Evolutionary conservation across 1,140 invertebrate genomes (phyloP).

Genomic region (Nautilus pompilius): DNA sequence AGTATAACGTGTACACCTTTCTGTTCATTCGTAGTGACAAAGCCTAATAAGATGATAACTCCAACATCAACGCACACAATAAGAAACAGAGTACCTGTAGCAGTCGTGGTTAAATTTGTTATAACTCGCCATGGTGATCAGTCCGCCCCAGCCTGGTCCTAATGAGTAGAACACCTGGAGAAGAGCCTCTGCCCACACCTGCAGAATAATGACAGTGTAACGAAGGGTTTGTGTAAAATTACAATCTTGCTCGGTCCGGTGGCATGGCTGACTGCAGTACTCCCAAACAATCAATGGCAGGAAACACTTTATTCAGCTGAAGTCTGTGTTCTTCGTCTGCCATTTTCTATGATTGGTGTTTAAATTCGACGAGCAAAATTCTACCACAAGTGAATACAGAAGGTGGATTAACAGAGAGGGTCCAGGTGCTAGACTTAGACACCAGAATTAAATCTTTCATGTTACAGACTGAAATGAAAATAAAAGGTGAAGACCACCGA

Average conservation of each 20-base stretch:
- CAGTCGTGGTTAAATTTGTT: constrained; percentile 67
- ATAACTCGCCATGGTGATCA: constrained; percentile 59
- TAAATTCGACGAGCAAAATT: too few species aligned
- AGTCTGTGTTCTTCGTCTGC: too few species aligned
- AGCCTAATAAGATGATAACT: not conserved
- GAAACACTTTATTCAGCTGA: not conserved
- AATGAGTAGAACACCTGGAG: constrained; percentile 83
- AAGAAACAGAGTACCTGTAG: constrained; percentile 17
- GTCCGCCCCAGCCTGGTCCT: constrained; percentile 73
- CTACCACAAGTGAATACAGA: too few species aligned
- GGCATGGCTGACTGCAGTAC: not conserved
- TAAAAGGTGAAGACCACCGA: too few species aligned
- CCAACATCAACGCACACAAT: not conserved
- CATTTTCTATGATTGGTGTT: not conserved
- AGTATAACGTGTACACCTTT: not conserved
- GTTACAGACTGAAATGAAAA: too few species aligned
- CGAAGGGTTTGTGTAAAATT: not conserved
- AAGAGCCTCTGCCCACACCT: constrained; percentile 75
- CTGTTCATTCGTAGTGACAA: not conserved
- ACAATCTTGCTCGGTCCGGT: not conserved
- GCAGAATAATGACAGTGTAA: not conserved
- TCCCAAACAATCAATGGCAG: not conserved
- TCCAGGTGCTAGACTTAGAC: too few species aligned
- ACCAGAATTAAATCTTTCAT: too few species aligned
- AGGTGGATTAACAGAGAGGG: too few species aligned